Evolutionary conservation across 1,140 invertebrate genomes (phyloP).

Genomic region (Eupeodes corollae): DNA sequence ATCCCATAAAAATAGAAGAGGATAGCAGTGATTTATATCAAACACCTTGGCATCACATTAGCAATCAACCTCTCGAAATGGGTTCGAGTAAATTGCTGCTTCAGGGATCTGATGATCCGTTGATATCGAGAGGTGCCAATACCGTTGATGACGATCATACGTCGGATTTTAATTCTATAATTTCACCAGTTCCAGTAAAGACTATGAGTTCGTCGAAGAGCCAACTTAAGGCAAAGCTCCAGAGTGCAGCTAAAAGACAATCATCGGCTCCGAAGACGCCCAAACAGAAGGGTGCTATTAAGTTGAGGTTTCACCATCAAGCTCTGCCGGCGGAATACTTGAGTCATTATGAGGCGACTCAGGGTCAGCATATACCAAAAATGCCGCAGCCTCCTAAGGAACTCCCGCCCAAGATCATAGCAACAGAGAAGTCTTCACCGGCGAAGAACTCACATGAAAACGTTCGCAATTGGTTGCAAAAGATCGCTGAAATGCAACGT

Average conservation of each 20-base stretch:
- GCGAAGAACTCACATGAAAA: slow-evolving; percentile 41
- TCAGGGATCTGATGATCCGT: slow-evolving; percentile 31
- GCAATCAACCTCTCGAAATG: slow-evolving; percentile 1
- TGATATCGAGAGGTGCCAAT: slow-evolving; percentile 29
- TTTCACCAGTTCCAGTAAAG: neutral
- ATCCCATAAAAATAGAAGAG: neutral
- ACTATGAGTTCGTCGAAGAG: neutral
- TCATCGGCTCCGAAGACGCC: slow-evolving; percentile 1
- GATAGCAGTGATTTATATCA: neutral
- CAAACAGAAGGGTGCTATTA: slow-evolving; percentile 55
- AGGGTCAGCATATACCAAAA: slow-evolving; percentile 37
- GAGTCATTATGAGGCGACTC: slow-evolving; percentile 62
- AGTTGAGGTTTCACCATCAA: slow-evolving; percentile 72
- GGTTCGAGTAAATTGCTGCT: slow-evolving; percentile 18
- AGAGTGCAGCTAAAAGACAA: neutral
- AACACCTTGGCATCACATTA: neutral
- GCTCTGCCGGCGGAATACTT: slow-evolving; percentile 66
- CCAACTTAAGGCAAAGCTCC: neutral
- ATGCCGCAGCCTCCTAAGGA: neutral
- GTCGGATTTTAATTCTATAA: slow-evolving; percentile 9
- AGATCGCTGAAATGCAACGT: slow-evolving; percentile 54
- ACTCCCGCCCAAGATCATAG: slow-evolving; percentile 8
- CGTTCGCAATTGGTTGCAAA: slow-evolving; percentile 59
- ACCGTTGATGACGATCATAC: slow-evolving; percentile 31
- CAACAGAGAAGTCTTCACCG: slow-evolving; percentile 14